Base-by-base conservation (phyloP, 2,113 vertebrate species). In the Galeopterus variegatus region DNA sequence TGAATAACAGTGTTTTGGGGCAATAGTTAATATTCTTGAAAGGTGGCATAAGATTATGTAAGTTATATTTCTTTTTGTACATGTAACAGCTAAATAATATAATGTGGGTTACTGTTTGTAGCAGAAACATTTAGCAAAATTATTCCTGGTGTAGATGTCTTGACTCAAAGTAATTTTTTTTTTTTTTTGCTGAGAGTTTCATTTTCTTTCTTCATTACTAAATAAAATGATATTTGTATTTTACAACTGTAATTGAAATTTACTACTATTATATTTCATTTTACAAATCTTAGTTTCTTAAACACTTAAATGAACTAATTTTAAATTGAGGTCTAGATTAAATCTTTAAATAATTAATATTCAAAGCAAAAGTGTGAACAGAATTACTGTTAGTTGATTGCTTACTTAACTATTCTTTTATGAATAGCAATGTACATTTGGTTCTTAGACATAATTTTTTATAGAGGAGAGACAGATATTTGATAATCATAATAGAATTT, bases 291-390 rank as follows among this genome's bases (percentile, higher is more conserved):
- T 73, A 87, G 41, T 54, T 36, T 48, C 17, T 79, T 24, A 93
- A 90, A 76, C 17, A 75, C 17, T 77, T 41, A 86, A 17, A n/a
- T 80, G 17, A 90, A 8, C 10, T 88, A 45, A 90, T 75, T 92
- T 79, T 41, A 48, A 83, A 82, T 64, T 58, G 3, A 88, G 58
- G 18, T 45, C 54, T 83, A 33, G 69, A 90, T 72, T 50, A 69
- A 83, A 52, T 79, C 13, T 87, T 83, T 36, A 90, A 64, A 84
- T 73, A 80, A 87, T 41, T 73, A 58, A 5, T 65, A 7, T 92
- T 94, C 73, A 81, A 94, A 93, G 13, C 23, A 70, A 56, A 80
- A 88, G 8, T 65, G 19, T 77, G 41, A 88, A 72, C 5, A 93
- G 23, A 94, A 75, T 92, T 82, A 72, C 7, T 52, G 3, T 72